A percentile compares a stretch with the other conserved stretches of the same genome.
phyloP scores from a whole-genome alignment of 2,113 vertebrate genomes.

The Oxyura jamaicensis region DNA sequence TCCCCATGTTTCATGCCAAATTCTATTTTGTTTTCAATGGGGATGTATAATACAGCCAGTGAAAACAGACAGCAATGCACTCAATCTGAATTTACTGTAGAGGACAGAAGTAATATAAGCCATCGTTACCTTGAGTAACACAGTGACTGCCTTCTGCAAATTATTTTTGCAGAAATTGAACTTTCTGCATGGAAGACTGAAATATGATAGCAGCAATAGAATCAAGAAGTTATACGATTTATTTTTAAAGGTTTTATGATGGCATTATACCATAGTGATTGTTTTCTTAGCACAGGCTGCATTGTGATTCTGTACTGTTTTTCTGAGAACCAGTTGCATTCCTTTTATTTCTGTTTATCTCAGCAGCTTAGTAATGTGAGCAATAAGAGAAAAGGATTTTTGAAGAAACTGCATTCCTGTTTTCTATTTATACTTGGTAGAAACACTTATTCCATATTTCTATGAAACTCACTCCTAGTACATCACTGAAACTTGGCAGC shows the following conservation, averaged over 20 bases:
- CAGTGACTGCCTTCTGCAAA: constrained; percentile 26
- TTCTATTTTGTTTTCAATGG: not conserved
- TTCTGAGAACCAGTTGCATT: not conserved
- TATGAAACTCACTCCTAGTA: constrained; percentile 22
- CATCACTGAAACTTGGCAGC: not conserved
- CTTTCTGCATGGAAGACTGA: not conserved
- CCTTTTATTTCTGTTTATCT: constrained; percentile 5
- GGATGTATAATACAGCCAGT: not conserved
- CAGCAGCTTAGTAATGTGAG: not conserved
- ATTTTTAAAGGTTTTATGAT: constrained; percentile 70
- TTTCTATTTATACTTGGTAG: not conserved
- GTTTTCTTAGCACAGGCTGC: constrained; percentile 12
- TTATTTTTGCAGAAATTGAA: constrained; percentile 6
- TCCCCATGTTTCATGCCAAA: not conserved
- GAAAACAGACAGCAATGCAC: not conserved
- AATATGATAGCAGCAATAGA: constrained; percentile 8
- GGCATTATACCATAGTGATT: constrained; percentile 38
- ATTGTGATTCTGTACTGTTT: not conserved
- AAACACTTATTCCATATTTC: constrained; percentile 19
- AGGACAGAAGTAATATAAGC: constrained; percentile 10
- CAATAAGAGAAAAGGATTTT: constrained; percentile 6
- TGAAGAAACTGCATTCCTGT: not conserved
- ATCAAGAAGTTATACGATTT: constrained; percentile 59
- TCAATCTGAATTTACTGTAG: not conserved
- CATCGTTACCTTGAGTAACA: not conserved